Evolutionary conservation across 1,140 invertebrate genomes (phyloP), one percentile per base, ranked within the genome.

Genomic region (Temnothorax longispinosus): DNA sequence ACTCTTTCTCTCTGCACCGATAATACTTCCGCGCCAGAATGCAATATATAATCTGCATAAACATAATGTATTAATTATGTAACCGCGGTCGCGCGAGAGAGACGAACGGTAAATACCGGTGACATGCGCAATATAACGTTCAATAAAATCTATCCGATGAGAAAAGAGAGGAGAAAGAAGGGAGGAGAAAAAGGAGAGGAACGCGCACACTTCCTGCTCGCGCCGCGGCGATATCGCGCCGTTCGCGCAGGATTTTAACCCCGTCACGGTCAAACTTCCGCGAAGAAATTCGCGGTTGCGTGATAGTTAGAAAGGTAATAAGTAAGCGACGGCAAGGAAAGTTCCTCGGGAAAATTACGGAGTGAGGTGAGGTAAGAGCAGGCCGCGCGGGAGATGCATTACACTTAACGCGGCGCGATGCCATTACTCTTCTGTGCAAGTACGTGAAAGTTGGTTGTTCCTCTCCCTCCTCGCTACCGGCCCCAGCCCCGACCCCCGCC

Each of bases 191-290:
- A 11, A 21, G 11, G 62, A 27, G 60, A 78, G 18, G 3, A 27
- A 13, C n/a, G 58, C 8, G 76, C 11, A 15, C 27, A 21, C 27
- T 82, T 82, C 80, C 80, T 74, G 69, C 80, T 74, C 32, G 60
- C 21, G 27, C 21, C 10, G 71, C 41, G 54, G 75, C 75, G 21
- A 71, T 56, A 81, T 81, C 60, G 60, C 44, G 60, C 21, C 27
- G 47, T 10, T 54, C 44, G 35, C 11, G 52, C 32, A 50, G 80
- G 80, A 84, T 84, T 84, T 75, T 60, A 84, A 84, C 69, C 80
- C 80, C 80, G 89, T 90, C 92, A 93, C 90, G 92, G 91, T 93
- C 92, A 91, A 88, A 89, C 91, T 92, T 92, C 86, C 90, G 87
- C 88, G 82, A 91, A 89, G 89, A 91, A 91, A 91, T 90, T 90